Base-by-base conservation (phyloP, 2,888 invertebrate genomes). In the Ischnus inquisitorius region DNA sequence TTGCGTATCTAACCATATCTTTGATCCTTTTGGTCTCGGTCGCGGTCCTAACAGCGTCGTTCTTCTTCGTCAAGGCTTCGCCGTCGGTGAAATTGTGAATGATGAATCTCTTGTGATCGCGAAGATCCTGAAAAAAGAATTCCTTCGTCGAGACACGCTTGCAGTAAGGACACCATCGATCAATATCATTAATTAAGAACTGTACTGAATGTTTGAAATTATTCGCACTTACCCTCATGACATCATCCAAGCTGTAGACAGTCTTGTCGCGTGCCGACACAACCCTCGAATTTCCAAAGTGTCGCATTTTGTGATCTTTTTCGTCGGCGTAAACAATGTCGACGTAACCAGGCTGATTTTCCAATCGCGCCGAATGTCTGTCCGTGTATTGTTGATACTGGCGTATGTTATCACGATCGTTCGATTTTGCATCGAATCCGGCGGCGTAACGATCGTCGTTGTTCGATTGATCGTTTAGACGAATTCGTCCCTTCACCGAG, bases 21-120 rank as follows among this genome's bases (percentile, higher is more conserved):
- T 90, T 87, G 69, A 93, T 88, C 51, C 88, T 88, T 57, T 87
- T 89, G 0, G 90, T 85, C 41, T 92, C 90, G 8, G 86, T 76
- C 2, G 90, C 91, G 0, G 88, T 86, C 69, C 88, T 88, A 1
- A 88, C 79, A 1, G 86, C 88, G 64, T 93, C 91, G 87, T 93
- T 92, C 28, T 89, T 90, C 81, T 91, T 92, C 25, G 76, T 83
- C 83, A 93, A 82, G 0, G 90, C 87, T 57, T 93, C 92, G 14
- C 92, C 92, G 41, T 91, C 90, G 43, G 93, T 93, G 86, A 92
- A 93, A 81, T 93, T 93, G 77, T 91, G 90, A 39, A 88, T 86
- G 8, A 92, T 88, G 78, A 91, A 90, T 79, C 90, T 88, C 54
- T 86, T 87, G 39, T 87, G 89, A 34, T 88, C 90, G 0, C 88